These are phyloP conservation scores for Aporophyla lueneburgensis DNA, from an alignment of 2,888 invertebrate genomes.

Conservation along the genomic window DNA sequence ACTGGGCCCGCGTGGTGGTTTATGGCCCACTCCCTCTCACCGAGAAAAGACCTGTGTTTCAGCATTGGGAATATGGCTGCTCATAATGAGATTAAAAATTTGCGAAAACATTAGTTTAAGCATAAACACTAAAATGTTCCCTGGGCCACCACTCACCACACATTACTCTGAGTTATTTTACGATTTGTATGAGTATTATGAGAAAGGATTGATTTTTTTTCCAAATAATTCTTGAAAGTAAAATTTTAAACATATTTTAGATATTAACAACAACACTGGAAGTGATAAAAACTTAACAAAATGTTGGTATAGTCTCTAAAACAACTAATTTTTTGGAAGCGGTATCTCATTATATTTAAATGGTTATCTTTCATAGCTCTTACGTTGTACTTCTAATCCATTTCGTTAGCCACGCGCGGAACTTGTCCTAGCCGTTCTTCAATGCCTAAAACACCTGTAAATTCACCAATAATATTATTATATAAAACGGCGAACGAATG, in stretches of 20 bases:
- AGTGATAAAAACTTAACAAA: too few species aligned
- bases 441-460: background rate
- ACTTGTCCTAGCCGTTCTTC: background rate
- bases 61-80: too few species aligned
- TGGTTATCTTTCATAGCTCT: background rate
- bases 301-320: background rate
- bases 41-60: too few species aligned
- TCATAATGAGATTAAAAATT: too few species aligned
- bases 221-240: background rate
- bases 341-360: background rate
- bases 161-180: background rate
- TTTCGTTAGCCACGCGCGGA: background rate
- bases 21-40: too few species aligned
- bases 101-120: too few species aligned
- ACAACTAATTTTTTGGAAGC: background rate
- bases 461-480: conserved; percentile 1
- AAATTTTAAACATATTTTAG: background rate
- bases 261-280: background rate
- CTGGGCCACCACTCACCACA: too few species aligned
- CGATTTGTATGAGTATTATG: background rate
- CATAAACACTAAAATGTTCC: too few species aligned
- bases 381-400: background rate
- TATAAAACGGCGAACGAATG: too few species aligned
- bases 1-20: too few species aligned
- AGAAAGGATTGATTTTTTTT: background rate